phyloP scores from a whole-genome alignment of 1,140 invertebrate genomes.

The Argopecten irradians region DNA sequence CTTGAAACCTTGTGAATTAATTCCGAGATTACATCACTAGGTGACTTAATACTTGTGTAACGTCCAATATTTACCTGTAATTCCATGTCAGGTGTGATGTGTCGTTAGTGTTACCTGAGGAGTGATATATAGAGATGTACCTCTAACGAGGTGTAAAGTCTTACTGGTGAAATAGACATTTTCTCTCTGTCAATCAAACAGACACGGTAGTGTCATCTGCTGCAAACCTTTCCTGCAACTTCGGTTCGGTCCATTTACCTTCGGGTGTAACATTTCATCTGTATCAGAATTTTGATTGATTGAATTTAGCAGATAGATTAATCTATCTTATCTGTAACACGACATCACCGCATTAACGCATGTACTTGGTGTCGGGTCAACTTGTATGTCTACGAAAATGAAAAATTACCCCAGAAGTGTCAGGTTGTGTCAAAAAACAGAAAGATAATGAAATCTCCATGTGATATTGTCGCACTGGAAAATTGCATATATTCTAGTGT shows the following conservation, averaged over 20 bases:
- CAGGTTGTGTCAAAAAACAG: not conserved
- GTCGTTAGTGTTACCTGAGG: not conserved
- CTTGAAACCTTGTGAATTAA: not conserved
- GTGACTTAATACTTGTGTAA: not conserved
- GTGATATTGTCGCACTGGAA: not conserved
- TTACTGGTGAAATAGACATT: constrained; percentile 9
- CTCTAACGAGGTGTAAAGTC: constrained; percentile 10
- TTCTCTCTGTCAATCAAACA: constrained; percentile 5
- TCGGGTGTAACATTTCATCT: not conserved
- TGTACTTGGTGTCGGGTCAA: not conserved
- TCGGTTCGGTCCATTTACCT: not conserved
- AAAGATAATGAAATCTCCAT: not conserved
- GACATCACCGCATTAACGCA: not conserved
- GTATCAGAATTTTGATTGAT: not conserved
- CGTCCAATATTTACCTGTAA: not conserved
- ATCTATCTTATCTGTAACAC: not conserved
- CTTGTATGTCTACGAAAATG: not conserved
- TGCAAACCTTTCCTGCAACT: not conserved
- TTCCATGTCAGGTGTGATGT: not conserved
- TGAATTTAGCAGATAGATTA: not conserved
- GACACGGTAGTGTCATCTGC: not conserved
- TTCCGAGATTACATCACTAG: not conserved
- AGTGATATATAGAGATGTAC: not conserved
- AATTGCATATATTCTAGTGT: not conserved
- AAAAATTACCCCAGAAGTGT: not conserved